Percentiles rank a stretch among this genome's conserved stretches.
Conservation (phyloP, 2,113 vertebrate species). For the Cryptotis parvus region DNA sequence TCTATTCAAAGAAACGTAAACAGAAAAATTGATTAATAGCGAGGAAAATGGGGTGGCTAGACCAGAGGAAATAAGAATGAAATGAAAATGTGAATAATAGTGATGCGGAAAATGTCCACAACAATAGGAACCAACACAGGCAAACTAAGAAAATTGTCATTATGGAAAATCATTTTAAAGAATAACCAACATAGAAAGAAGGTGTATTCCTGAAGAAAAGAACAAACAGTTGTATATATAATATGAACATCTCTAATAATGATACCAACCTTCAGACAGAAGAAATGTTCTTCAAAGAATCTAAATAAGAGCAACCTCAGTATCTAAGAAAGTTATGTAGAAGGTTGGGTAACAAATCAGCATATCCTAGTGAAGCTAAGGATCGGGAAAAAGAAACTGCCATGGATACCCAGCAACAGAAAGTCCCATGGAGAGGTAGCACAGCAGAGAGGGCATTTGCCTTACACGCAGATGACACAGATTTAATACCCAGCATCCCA, state of each 20-base stretch:
- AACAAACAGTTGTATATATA: neutral
- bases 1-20: constrained; percentile 25
- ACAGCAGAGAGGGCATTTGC: too few relatives aligned
- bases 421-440: too few relatives aligned
- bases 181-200: neutral
- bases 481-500: too few relatives aligned
- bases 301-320: neutral
- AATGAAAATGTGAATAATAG: constrained; percentile 1
- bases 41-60: constrained; percentile 22
- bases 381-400: neutral
- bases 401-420: neutral
- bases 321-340: constrained; percentile 15
- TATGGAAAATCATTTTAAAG: constrained; percentile 14
- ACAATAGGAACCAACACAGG: constrained; percentile 15
- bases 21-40: constrained; percentile 17
- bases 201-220: neutral
- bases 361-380: neutral
- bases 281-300: constrained; percentile 18
- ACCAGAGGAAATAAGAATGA: constrained; percentile 25
- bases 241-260: neutral
- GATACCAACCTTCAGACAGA: neutral
- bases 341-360: constrained; percentile 8
- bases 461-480: too few relatives aligned
- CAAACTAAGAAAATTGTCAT: constrained; percentile 1
- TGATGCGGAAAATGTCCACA: neutral